Percentiles rank a stretch among this genome's conserved stretches.
Evolutionary conservation across 2,797 vertebrate species (phyloP).

Genomic region (Sylvilagus floridanus): DNA sequence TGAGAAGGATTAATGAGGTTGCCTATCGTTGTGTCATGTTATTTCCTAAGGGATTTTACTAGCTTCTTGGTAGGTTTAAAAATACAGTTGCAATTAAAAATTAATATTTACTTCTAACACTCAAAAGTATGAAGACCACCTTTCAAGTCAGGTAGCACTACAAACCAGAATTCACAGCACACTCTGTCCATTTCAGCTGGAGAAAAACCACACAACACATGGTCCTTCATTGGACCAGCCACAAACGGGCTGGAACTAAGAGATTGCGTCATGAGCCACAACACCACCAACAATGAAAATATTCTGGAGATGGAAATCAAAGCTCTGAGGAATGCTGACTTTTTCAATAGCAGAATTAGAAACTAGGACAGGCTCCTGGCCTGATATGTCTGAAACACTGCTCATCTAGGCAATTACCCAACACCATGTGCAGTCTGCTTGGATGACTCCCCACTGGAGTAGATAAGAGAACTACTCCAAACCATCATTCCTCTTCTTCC

Average conservation of each 20-base stretch:
- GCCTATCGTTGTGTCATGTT: constrained; percentile 26
- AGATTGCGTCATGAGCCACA: not conserved
- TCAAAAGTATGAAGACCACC: not conserved
- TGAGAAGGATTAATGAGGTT: constrained; percentile 77
- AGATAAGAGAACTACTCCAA: not conserved
- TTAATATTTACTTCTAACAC: not conserved
- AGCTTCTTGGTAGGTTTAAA: constrained; percentile 63
- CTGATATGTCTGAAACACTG: not conserved
- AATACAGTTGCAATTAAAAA: constrained; percentile 33
- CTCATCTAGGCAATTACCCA: not conserved
- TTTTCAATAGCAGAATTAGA: not conserved
- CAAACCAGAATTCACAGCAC: not conserved
- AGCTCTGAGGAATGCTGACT: not conserved
- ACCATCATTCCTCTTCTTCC: not conserved
- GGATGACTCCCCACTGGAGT: not conserved
- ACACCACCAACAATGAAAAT: not conserved
- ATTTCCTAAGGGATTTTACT: constrained; percentile 55
- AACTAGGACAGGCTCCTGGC: not conserved
- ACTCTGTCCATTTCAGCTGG: not conserved
- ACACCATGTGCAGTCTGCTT: not conserved
- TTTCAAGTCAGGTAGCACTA: not conserved
- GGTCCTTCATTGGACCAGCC: not conserved
- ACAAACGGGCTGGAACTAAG: not conserved
- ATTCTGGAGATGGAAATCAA: constrained; percentile 44
- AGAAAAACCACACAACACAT: not conserved